Percentiles rank a stretch among this genome's conserved stretches.
phyloP scores from a whole-genome alignment of 2,888 invertebrate species.

The Polyploca ridens region DNA sequence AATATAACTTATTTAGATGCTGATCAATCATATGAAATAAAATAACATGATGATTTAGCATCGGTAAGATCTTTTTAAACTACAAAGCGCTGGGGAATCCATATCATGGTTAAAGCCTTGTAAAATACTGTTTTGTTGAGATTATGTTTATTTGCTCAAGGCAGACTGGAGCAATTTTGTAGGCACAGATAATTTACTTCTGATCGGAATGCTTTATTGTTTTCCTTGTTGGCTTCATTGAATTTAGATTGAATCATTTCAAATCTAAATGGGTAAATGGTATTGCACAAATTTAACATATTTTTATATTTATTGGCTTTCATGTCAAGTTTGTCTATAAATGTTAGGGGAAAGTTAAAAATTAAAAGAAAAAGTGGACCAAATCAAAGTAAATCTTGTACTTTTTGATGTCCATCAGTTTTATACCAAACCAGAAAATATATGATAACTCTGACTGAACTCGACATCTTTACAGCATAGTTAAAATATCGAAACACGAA shows the following conservation, averaged over 20 bases:
- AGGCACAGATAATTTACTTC: not conserved
- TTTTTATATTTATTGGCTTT: not conserved
- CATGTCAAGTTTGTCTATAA: not conserved
- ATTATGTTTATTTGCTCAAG: not conserved
- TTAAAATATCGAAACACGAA: too few species aligned
- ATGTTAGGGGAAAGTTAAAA: too few species aligned
- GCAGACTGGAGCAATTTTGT: not conserved
- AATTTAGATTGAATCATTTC: constrained; percentile 1
- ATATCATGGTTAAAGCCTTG: not conserved
- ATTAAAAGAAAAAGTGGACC: not conserved
- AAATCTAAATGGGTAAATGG: not conserved
- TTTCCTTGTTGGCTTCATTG: not conserved
- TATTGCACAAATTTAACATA: too few species aligned
- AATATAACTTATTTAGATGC: not conserved
- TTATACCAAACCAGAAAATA: too few species aligned
- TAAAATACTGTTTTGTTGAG: not conserved
- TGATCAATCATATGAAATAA: not conserved
- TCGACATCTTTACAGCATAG: too few species aligned
- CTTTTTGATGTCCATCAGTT: too few species aligned
- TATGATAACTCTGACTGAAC: too few species aligned
- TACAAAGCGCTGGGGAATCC: not conserved
- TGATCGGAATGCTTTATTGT: not conserved
- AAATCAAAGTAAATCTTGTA: too few species aligned
- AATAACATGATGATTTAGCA: not conserved
- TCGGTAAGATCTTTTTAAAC: not conserved